A percentile compares a stretch with the other conserved stretches of the same genome.
Conservation (phyloP, 2,113 vertebrate species). For the Calidris pugnax region DNA sequence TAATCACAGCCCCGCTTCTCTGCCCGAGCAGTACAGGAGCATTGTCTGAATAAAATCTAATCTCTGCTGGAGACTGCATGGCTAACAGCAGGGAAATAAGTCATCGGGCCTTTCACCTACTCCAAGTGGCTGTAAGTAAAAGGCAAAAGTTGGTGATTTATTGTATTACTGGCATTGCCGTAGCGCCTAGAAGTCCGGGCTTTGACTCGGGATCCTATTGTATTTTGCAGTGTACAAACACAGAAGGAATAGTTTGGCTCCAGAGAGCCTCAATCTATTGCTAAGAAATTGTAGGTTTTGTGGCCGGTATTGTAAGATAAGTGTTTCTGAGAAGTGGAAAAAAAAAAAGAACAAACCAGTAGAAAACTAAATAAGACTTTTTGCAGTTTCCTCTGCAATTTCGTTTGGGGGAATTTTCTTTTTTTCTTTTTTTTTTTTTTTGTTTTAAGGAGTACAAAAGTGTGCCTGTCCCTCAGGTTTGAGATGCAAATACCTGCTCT, state of each 20-base stretch:
- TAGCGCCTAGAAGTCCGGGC: background rate
- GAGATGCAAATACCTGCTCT: background rate
- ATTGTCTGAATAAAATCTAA: constrained; percentile 23
- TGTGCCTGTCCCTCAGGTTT: background rate
- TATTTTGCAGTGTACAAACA: background rate
- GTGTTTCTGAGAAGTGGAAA: background rate
- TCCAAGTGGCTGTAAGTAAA: background rate
- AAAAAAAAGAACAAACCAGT: no score
- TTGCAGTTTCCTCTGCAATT: background rate
- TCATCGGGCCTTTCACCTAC: background rate
- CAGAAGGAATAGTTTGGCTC: background rate
- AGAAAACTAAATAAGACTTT: background rate
- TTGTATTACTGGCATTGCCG: background rate
- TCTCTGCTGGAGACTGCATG: background rate
- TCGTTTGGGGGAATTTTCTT: background rate
- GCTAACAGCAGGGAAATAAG: background rate
- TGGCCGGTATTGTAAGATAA: background rate
- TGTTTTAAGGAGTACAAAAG: background rate
- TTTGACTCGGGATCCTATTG: background rate
- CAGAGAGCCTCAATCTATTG: background rate
- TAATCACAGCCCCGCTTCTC: background rate
- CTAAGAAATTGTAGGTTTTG: background rate
- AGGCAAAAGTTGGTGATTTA: background rate
- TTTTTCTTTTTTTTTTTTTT: background rate
- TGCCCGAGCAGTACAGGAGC: background rate